Conservation (phyloP, 2,113 vertebrate species). For the Oxyruncus cristatus region DNA sequence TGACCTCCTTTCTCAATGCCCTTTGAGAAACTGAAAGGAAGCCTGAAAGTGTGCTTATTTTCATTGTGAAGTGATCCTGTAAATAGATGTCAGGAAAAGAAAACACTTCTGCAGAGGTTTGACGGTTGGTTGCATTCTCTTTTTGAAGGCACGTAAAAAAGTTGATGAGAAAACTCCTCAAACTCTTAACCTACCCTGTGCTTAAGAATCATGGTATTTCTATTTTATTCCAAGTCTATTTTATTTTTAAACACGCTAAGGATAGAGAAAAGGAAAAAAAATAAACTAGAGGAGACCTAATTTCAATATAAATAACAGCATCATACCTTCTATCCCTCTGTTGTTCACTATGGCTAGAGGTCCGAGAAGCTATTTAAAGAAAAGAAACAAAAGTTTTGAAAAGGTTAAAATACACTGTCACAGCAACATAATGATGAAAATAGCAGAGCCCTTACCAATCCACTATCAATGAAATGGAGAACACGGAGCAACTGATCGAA, state of each 20-base stretch:
- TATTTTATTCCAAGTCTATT: neutral
- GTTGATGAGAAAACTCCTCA: neutral
- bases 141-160: neutral
- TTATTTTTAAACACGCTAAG: neutral
- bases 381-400: conserved; percentile 3
- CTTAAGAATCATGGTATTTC: neutral
- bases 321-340: conserved; percentile 88
- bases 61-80: neutral
- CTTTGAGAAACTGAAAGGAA: neutral
- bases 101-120: neutral
- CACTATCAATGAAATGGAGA: neutral
- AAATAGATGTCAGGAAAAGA: neutral
- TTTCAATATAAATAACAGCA: neutral
- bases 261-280: neutral
- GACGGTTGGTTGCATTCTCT: neutral
- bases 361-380: conserved; percentile 76
- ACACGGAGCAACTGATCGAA: neutral
- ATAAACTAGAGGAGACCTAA: neutral
- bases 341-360: conserved; percentile 78
- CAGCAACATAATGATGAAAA: neutral
- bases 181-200: neutral
- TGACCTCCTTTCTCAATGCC: neutral
- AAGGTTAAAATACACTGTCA: neutral
- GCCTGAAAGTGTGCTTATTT: neutral
- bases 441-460: neutral